phyloP scores from a whole-genome alignment of 2,888 invertebrate species.

The Neoitamus cyanurus region DNA sequence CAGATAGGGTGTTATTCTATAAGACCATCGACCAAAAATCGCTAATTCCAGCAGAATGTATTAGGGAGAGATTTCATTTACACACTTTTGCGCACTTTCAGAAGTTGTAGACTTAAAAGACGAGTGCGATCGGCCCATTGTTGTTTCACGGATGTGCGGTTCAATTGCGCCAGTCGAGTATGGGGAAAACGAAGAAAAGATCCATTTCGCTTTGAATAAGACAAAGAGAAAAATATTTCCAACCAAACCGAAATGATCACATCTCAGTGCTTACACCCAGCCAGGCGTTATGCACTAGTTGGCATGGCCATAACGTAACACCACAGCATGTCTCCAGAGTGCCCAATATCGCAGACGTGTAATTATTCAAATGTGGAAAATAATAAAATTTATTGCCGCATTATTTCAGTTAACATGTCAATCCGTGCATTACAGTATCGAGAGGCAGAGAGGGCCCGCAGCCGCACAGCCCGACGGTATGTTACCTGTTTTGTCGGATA shows the following conservation, averaged over 20 bases:
- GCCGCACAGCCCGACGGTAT: neutral
- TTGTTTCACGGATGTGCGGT: conserved; percentile 5
- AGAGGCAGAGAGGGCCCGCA: conserved; percentile 2
- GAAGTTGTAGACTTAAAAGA: neutral
- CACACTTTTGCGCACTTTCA: neutral
- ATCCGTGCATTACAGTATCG: neutral
- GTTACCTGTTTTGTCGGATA: neutral
- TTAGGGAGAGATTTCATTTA: neutral
- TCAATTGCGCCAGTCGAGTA: neutral
- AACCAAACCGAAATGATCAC: conserved; percentile 12
- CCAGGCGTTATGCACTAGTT: conserved; percentile 40
- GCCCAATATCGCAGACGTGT: conserved; percentile 30
- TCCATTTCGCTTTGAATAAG: neutral
- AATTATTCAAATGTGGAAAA: conserved; percentile 44
- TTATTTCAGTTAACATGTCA: conserved; percentile 41
- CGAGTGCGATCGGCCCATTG: neutral
- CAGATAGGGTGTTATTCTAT: no score
- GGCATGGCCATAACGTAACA: conserved; percentile 30
- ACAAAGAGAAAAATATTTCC: neutral
- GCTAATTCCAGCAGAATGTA: neutral
- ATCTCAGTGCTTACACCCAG: conserved; percentile 18
- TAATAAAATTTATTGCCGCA: conserved; percentile 42
- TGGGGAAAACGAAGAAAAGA: conserved; percentile 5
- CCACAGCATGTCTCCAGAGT: conserved; percentile 27
- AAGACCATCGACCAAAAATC: no score